Evolutionary conservation across 2,113 vertebrate genomes (phyloP).

Genomic region (Pedionomus torquatus): DNA sequence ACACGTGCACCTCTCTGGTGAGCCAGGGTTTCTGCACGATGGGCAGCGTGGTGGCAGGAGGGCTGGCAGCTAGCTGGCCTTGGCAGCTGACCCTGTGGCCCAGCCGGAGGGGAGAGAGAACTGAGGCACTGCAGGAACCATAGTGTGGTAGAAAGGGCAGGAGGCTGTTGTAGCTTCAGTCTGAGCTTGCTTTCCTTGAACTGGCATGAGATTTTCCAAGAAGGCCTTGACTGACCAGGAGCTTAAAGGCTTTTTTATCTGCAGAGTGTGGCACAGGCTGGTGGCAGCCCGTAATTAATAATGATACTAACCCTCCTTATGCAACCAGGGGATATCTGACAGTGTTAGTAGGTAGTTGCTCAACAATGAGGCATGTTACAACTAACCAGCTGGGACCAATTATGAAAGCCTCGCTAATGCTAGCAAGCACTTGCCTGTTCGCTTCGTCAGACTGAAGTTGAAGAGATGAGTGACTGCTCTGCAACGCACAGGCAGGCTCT

Average conservation of each 20-base stretch:
- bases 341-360: slow-evolving; percentile 6
- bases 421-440: slow-evolving; percentile 18
- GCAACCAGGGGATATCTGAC: slow-evolving; percentile 8
- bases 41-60: rapidly evolving
- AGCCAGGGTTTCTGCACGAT: not conserved
- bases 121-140: rapidly evolving
- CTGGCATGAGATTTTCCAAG: not conserved
- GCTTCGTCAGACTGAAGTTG: not conserved
- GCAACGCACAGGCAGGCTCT: not conserved
- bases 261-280: not conserved
- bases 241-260: slow-evolving; percentile 16
- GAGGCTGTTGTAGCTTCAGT: not conserved
- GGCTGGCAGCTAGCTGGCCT: not conserved
- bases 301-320: slow-evolving; percentile 10
- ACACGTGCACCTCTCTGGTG: not conserved
- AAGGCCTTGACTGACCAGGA: not conserved
- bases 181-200: not conserved
- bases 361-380: slow-evolving; percentile 39
- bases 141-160: not conserved
- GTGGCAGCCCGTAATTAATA: not conserved
- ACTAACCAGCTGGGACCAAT: slow-evolving; percentile 42
- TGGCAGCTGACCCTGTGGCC: not conserved
- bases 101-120: not conserved
- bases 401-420: slow-evolving; percentile 12
- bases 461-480: not conserved